phyloP scores from a whole-genome alignment of 2,888 invertebrate species.

The Trisateles emortualis region DNA sequence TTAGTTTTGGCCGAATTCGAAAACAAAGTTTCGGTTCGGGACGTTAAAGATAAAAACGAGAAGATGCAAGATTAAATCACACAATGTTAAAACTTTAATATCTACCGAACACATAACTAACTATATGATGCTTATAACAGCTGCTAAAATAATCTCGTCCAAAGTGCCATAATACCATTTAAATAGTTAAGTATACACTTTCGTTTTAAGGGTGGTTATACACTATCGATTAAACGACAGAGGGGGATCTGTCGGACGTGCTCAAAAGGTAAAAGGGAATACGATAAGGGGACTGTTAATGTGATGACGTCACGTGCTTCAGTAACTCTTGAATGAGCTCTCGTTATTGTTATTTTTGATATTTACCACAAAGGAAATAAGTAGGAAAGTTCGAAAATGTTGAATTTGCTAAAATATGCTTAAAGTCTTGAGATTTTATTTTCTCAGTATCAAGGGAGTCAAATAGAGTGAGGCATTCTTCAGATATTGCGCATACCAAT shows the following conservation, averaged over 20 bases:
- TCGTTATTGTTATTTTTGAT: not conserved
- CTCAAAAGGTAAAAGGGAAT: constrained; percentile 23
- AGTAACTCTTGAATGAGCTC: constrained; percentile 6
- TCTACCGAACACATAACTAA: not conserved
- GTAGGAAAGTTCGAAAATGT: not conserved
- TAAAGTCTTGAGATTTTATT: too few species aligned
- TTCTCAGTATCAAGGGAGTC: too few species aligned
- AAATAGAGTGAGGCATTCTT: too few species aligned
- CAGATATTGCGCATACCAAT: too few species aligned
- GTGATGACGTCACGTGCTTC: not conserved
- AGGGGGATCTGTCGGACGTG: constrained; percentile 18
- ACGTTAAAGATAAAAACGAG: too few species aligned
- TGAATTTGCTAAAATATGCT: too few species aligned
- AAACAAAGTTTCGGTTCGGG: too few species aligned
- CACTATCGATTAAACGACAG: not conserved
- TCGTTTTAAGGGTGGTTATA: constrained; percentile 1
- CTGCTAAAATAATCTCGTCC: constrained; percentile 13
- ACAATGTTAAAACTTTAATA: not conserved
- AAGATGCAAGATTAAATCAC: too few species aligned
- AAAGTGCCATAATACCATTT: constrained; percentile 7
- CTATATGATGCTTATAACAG: not conserved
- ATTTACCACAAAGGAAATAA: not conserved
- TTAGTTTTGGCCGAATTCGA: too few species aligned
- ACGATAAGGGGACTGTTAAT: not conserved
- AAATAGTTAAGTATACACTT: constrained; percentile 8